Percentiles rank a stretch among this genome's conserved stretches.
phyloP scores from a whole-genome alignment of 1,140 invertebrate genomes.

The Hermatobates lingyangjiaoensis region DNA sequence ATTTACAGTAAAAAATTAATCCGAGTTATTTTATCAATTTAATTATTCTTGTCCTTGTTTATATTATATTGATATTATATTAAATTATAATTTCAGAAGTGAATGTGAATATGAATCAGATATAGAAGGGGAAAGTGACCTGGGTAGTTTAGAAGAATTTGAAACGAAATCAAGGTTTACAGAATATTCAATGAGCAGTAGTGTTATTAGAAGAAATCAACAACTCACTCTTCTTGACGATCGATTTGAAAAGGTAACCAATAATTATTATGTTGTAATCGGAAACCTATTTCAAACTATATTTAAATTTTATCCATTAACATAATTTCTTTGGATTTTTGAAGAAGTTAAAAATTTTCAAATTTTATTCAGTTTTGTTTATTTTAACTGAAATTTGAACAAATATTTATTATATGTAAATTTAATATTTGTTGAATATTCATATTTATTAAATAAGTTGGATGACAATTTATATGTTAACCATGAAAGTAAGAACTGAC shows the following conservation, averaged over 20 bases:
- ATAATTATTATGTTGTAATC: not conserved
- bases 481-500: too few species aligned
- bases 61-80: too few species aligned
- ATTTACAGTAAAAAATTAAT: too few species aligned
- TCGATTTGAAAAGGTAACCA: conserved; percentile 65
- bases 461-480: too few species aligned
- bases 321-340: conserved; percentile 7
- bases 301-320: conserved; percentile 5
- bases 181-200: conserved; percentile 85
- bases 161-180: conserved; percentile 80
- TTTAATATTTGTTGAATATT: too few species aligned
- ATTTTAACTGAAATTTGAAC: not conserved
- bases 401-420: not conserved
- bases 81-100: conserved; percentile 23
- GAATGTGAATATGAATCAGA: conserved; percentile 30
- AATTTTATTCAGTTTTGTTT: conserved; percentile 1
- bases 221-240: conserved; percentile 69
- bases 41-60: too few species aligned
- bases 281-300: not conserved
- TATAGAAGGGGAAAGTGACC: conserved; percentile 29
- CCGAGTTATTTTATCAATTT: too few species aligned
- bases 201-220: conserved; percentile 70
- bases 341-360: not conserved
- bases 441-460: too few species aligned
- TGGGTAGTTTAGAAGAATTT: conserved; percentile 40